phyloP scores from a whole-genome alignment of 2,797 vertebrate species.

The Masticophis lateralis region DNA sequence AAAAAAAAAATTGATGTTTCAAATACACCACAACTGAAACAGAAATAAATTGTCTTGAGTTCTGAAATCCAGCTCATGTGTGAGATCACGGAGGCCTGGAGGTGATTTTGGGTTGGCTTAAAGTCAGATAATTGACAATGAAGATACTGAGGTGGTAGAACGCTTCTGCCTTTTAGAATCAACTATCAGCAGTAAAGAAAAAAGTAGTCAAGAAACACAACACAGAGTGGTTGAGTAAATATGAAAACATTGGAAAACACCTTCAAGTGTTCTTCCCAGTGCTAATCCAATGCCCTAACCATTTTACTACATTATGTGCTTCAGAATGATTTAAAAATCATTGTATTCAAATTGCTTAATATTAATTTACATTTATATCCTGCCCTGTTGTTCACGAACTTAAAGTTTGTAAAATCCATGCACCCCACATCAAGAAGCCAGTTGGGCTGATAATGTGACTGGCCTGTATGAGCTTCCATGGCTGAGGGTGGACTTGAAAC shows the following conservation, averaged over 20 bases:
- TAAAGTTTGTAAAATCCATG: not conserved
- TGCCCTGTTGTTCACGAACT: not conserved
- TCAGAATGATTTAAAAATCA: not conserved
- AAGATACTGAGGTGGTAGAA: not conserved
- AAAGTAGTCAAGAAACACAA: not conserved
- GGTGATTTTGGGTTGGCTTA: not conserved
- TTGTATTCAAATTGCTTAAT: not conserved
- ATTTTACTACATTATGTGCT: not conserved
- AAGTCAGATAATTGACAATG: not conserved
- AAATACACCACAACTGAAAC: not conserved
- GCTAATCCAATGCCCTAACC: not conserved
- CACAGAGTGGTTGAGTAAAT: not conserved
- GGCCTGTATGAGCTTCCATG: not conserved
- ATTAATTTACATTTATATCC: not conserved
- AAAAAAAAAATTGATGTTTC: not conserved
- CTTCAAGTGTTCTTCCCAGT: not conserved
- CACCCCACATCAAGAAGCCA: not conserved
- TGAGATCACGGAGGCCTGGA: not conserved
- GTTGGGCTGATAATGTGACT: not conserved
- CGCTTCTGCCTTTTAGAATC: not conserved
- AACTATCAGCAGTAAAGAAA: not conserved
- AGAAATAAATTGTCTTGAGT: not conserved
- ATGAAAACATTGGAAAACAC: not conserved
- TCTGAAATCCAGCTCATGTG: not conserved
- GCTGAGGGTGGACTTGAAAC: not conserved